Conservation (phyloP, 2,888 invertebrate genomes). For the Frankliniella fusca region DNA sequence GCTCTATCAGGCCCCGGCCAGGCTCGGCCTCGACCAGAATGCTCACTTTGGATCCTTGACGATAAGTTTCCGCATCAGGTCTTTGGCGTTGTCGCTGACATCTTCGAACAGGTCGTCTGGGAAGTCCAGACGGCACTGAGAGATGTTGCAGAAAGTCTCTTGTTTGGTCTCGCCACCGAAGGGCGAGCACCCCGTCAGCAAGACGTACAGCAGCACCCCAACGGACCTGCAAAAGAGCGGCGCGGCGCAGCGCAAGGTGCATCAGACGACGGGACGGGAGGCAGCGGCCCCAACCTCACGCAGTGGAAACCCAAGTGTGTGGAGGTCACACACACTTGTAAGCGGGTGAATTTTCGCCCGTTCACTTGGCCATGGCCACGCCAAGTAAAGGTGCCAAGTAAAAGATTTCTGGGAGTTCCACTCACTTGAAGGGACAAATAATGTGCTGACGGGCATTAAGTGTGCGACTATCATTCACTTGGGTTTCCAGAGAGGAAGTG, state of each 20-base stretch:
- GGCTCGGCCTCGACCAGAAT: background rate
- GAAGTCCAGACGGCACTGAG: slow-evolving; percentile 89
- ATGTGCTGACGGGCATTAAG: too few species aligned
- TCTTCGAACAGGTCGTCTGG: slow-evolving; percentile 87
- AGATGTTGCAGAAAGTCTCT: slow-evolving; percentile 95
- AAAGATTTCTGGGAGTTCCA: too few species aligned
- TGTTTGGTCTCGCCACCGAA: slow-evolving; percentile 95
- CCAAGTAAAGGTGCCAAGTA: too few species aligned
- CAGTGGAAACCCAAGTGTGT: too few species aligned
- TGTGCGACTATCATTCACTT: too few species aligned
- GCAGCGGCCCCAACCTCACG: too few species aligned
- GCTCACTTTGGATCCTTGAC: slow-evolving; percentile 87
- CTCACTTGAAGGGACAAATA: too few species aligned
- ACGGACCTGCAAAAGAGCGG: slow-evolving; percentile 56
- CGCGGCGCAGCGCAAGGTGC: background rate
- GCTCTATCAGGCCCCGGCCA: background rate
- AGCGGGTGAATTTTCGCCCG: too few species aligned
- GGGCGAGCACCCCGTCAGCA: slow-evolving; percentile 90
- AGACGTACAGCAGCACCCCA: slow-evolving; percentile 89
- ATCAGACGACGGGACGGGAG: background rate
- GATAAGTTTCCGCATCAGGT: slow-evolving; percentile 86
- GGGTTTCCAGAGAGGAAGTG: too few species aligned
- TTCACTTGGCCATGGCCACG: too few species aligned
- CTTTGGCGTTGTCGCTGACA: slow-evolving; percentile 79
- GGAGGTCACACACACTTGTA: too few species aligned